These are phyloP conservation scores for Boloria selene DNA, from an alignment of 2,888 invertebrate species.

Conservation along the genomic window DNA sequence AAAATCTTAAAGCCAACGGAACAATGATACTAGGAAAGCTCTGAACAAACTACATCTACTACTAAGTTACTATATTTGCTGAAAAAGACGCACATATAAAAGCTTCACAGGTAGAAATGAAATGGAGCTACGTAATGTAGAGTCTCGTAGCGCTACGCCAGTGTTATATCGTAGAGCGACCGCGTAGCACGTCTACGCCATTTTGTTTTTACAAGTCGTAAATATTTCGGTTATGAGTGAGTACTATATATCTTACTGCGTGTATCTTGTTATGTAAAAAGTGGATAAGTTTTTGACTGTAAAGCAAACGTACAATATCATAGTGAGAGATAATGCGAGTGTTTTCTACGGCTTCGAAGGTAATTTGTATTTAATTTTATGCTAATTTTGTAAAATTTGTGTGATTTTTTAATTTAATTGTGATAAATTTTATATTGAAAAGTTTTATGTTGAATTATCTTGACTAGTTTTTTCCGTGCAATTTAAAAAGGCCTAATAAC, in stretches of 20 bases:
- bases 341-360: conserved; percentile 72
- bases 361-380: conserved; percentile 37
- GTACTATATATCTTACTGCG: conserved; percentile 48
- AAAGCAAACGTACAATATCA: conserved; percentile 78
- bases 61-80: conserved; percentile 57
- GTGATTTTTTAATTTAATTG: not conserved
- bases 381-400: not conserved
- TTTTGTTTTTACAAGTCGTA: conserved; percentile 38
- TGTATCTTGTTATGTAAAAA: conserved; percentile 74
- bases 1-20: conserved; percentile 55
- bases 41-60: conserved; percentile 64
- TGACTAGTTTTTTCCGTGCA: too few relatives aligned
- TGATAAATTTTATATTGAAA: too few relatives aligned
- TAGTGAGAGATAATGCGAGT: conserved; percentile 76
- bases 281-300: conserved; percentile 76
- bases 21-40: conserved; percentile 70
- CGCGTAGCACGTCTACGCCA: conserved; percentile 67
- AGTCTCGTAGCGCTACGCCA: conserved; percentile 62
- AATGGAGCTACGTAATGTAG: conserved; percentile 39
- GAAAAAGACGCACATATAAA: conserved; percentile 51
- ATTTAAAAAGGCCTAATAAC: too few relatives aligned
- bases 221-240: conserved; percentile 52
- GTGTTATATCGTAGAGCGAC: conserved; percentile 59
- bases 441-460: too few relatives aligned
- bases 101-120: conserved; percentile 41